Conservation (phyloP, 2,113 vertebrate genomes). For the Oncorhynchus masou region DNA sequence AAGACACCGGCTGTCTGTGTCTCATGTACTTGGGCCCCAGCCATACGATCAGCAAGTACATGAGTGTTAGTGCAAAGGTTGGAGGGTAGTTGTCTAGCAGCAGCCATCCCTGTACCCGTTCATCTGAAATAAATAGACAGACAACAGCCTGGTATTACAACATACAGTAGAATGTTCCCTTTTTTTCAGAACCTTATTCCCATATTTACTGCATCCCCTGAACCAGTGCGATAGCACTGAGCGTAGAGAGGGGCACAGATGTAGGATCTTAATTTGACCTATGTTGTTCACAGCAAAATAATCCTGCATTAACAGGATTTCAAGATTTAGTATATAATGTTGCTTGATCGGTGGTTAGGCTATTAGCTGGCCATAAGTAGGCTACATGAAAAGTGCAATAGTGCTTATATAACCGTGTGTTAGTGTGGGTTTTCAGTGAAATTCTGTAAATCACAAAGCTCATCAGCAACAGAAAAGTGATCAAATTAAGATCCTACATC, state of each 20-base stretch:
- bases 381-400: too few species aligned
- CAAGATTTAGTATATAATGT: too few species aligned
- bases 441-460: too few species aligned
- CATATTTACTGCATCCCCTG: background rate
- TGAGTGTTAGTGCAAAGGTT: slow-evolving; percentile 83
- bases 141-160: background rate
- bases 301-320: too few species aligned
- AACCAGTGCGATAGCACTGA: background rate
- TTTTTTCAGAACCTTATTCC: background rate
- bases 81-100: slow-evolving; percentile 91
- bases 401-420: too few species aligned
- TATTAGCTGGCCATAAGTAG: too few species aligned
- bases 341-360: too few species aligned
- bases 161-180: background rate
- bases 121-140: slow-evolving; percentile 75
- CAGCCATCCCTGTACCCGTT: slow-evolving; percentile 89
- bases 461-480: too few species aligned
- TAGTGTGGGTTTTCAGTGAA: too few species aligned
- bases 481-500: too few species aligned
- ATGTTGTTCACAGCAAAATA: too few species aligned
- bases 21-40: slow-evolving; percentile 94
- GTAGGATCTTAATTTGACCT: too few species aligned
- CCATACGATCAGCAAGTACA: slow-evolving; percentile 93
- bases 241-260: background rate
- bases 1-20: slow-evolving; percentile 81